Percentiles rank a stretch among this genome's conserved stretches.
phyloP scores from a whole-genome alignment of 2,888 invertebrate genomes.

The Palloptera scutellata region DNA sequence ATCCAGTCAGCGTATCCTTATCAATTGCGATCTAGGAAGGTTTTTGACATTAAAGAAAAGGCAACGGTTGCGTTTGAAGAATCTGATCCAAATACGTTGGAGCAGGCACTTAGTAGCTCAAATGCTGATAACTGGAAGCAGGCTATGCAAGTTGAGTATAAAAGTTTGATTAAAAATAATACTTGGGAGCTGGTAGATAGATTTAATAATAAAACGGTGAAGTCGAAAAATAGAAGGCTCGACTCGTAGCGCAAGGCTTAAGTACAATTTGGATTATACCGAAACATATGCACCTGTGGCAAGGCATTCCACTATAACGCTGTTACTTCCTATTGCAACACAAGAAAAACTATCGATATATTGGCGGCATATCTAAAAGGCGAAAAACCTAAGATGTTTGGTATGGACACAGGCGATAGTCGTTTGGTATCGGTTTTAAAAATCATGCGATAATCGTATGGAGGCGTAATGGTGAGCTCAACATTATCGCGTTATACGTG shows the following conservation, averaged over 20 bases:
- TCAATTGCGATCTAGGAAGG: slow-evolving; percentile 30
- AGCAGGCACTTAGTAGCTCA: slow-evolving; percentile 14
- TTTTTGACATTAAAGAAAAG: slow-evolving; percentile 15
- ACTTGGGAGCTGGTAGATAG: slow-evolving; percentile 39
- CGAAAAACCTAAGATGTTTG: slow-evolving; percentile 18
- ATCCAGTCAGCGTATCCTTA: slow-evolving; percentile 29
- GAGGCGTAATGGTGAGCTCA: slow-evolving; percentile 2
- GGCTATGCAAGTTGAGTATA: slow-evolving; percentile 23
- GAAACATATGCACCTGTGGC: slow-evolving; percentile 3
- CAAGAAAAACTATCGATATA: slow-evolving; percentile 21
- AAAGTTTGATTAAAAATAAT: slow-evolving; percentile 37
- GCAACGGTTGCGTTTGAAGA: not conserved
- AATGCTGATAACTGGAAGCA: slow-evolving; percentile 10
- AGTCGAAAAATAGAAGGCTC: slow-evolving; percentile 13
- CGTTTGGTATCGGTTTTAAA: slow-evolving; percentile 17
- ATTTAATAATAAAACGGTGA: slow-evolving; percentile 2
- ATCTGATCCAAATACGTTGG: slow-evolving; percentile 20
- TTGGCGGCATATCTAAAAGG: slow-evolving; percentile 17
- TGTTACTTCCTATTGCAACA: slow-evolving; percentile 19
- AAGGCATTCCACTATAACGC: slow-evolving; percentile 16
- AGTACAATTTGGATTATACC: not conserved
- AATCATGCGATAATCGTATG: slow-evolving; percentile 32
- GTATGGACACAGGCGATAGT: slow-evolving; percentile 33
- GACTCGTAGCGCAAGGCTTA: slow-evolving; percentile 15
- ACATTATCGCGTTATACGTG: slow-evolving; percentile 20